phyloP scores from a whole-genome alignment of 2,797 vertebrate species.

The Lagodon rhomboides region DNA sequence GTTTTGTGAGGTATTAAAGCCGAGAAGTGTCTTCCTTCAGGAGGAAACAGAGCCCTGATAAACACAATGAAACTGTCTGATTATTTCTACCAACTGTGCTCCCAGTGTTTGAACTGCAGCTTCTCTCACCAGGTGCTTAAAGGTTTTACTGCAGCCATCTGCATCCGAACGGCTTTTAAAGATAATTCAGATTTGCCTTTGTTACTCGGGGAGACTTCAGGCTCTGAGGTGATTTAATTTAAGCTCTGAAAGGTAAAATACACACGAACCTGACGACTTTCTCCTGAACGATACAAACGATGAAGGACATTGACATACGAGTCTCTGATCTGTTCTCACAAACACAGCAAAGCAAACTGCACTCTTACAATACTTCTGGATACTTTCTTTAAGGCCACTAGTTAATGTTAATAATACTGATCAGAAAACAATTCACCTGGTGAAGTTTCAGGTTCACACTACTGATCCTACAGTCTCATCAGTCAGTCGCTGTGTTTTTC shows the following conservation, averaged over 20 bases:
- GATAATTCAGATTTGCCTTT: conserved; percentile 31
- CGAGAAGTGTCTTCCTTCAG: conserved; percentile 4
- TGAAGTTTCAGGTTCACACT: no score
- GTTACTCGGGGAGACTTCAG: neutral
- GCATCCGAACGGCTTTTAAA: conserved; percentile 15
- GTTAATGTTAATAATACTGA: no score
- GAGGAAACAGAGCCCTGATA: conserved; percentile 14
- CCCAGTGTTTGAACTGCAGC: neutral
- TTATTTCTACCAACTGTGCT: neutral
- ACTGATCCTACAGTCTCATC: no score
- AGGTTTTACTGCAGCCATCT: conserved; percentile 1
- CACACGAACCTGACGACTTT: neutral
- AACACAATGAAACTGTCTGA: conserved; percentile 17
- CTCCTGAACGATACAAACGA: neutral
- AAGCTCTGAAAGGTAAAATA: conserved; percentile 5
- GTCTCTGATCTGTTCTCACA: neutral
- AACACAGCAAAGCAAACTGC: neutral
- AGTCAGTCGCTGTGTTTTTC: no score
- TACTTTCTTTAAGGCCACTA: no score
- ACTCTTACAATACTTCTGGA: no score
- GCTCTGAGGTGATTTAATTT: conserved; percentile 28
- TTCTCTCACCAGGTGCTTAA: neutral
- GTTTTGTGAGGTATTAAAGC: neutral
- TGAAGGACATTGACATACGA: no score
- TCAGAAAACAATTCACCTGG: no score